Base-by-base conservation (phyloP, 2,888 invertebrate species). In the Eupithecia inturbata region DNA sequence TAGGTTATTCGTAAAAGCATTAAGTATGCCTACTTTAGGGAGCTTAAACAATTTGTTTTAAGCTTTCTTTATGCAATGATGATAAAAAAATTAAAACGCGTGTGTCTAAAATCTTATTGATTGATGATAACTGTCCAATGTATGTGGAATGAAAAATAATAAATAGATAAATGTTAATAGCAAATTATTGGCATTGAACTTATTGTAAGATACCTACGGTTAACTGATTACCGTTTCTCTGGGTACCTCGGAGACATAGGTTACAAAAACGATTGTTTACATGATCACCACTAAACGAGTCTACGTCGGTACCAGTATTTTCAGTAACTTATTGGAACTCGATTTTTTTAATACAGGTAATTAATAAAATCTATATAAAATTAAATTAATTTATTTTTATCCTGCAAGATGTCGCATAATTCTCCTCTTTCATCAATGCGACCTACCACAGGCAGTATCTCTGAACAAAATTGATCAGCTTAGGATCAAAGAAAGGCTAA, bases 401-500 rank as follows among this genome's bases (percentile, higher is more conserved):
- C 16, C 41, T 3, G 41, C 16, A 16, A 1, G 16, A 45, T 19
- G 45, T 7, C 6, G 45, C 45, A 45, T 45, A n/a, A 9, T 45
- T 45, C 10, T 53, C 9, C 10, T 22, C n/a, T 49, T 49, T 0
- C n/a, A 53, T 53, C n/a, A n/a, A n/a, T n/a, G n/a, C n/a, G n/a
- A n/a, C n/a, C n/a, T n/a, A 3, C n/a, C 9, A 9, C 22, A 22
- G 49, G 10, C n/a, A 9, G 22, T 53, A 57, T 26, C 5, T 57
- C 57, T 26, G 26, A 57, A 57, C 57, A 57, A 26, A 57, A 57
- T 7, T 14, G 22, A 14, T 57, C 22, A 57, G 12, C 36, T 64
- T 12, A 79, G 76, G 81, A 89, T 84, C 88, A 88, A 87, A 80
- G 77, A 81, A 72, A 74, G 74, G 75, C 86, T 82, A 83, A 85